Evolutionary conservation across 2,888 invertebrate genomes (phyloP).

Genomic region (Cybosia mesomella): DNA sequence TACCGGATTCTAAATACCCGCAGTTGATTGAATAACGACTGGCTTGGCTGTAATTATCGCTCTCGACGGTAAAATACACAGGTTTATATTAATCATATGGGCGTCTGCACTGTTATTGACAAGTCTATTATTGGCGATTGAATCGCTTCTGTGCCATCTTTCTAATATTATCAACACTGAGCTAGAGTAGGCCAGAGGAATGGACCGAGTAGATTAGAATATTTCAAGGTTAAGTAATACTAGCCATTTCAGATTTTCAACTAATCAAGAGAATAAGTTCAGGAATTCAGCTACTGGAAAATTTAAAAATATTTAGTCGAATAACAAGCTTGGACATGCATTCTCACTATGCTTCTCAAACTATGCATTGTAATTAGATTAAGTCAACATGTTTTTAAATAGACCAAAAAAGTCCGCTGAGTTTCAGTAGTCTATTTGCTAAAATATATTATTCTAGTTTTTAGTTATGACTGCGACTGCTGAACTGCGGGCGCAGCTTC

Average conservation of each 20-base stretch:
- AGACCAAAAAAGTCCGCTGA: no score
- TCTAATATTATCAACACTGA: not conserved
- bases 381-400: no score
- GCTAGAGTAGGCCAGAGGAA: not conserved
- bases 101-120: conserved; percentile 23
- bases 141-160: conserved; percentile 5
- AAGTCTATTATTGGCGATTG: conserved; percentile 17
- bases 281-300: no score
- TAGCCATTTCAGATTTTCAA: not conserved
- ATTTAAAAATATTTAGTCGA: no score
- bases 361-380: no score
- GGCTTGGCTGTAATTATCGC: conserved; percentile 17
- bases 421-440: no score
- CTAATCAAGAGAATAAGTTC: no score
- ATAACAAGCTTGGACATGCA: no score
- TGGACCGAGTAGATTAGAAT: not conserved
- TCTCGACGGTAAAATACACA: conserved; percentile 14
- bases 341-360: no score
- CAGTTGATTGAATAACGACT: conserved; percentile 26
- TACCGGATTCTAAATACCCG: conserved; percentile 19
- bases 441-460: no score
- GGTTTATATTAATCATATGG: conserved; percentile 23
- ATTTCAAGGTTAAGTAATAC: not conserved
- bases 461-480: no score
- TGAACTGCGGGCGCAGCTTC: no score